A percentile compares a stretch with the other conserved stretches of the same genome.
Conservation (phyloP, 2,797 vertebrate species). For the Cichlasoma orientale region DNA sequence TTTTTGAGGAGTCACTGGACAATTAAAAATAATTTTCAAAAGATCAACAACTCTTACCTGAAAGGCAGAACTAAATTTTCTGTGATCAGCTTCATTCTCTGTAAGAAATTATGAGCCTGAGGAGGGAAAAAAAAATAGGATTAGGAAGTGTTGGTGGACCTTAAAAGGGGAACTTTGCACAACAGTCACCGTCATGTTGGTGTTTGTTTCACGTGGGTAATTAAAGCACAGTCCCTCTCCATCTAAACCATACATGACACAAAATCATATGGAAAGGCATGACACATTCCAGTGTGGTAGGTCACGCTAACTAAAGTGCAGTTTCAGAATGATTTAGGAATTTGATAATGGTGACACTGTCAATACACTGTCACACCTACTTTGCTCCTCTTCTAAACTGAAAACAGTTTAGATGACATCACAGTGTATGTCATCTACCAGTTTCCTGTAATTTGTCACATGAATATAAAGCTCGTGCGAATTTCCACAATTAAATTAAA, state of each 20-base stretch:
- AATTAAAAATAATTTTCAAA: not conserved
- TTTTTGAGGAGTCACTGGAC: not conserved
- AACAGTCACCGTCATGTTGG: conserved; percentile 69
- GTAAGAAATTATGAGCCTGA: not conserved
- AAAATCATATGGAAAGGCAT: conserved; percentile 35
- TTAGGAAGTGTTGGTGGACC: conserved; percentile 1
- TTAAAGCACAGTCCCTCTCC: not conserved
- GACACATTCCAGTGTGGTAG: conserved; percentile 4
- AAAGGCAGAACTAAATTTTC: not conserved
- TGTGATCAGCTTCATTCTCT: conserved; percentile 49
- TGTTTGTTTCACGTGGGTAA: conserved; percentile 41
- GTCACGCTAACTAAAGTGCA: not conserved
- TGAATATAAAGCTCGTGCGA: not conserved
- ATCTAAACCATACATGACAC: conserved; percentile 24
- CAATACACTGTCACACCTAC: not conserved
- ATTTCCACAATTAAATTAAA: not conserved
- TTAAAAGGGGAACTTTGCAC: conserved; percentile 62
- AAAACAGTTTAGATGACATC: not conserved
- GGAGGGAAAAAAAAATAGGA: not conserved
- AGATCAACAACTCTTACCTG: conserved; percentile 56
- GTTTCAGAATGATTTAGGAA: not conserved
- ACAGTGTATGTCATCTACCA: not conserved
- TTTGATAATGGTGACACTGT: not conserved
- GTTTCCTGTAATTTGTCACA: not conserved
- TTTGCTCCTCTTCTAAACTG: not conserved